A percentile compares a stretch with the other conserved stretches of the same genome.
Conservation (phyloP, 2,797 vertebrate species). For the Myotis daubentonii region DNA sequence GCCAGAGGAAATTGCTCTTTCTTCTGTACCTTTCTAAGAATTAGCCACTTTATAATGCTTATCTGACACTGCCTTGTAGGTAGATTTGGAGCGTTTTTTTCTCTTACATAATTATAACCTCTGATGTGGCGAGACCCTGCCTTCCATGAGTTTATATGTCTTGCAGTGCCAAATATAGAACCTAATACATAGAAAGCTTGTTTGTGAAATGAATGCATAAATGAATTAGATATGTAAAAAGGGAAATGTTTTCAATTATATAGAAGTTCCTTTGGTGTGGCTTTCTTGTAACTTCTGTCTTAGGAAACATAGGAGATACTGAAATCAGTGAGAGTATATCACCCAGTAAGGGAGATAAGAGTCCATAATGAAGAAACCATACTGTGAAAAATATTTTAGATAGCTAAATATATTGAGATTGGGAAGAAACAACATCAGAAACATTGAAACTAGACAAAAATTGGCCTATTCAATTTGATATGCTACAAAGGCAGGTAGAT, state of each 20-base stretch:
- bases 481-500: background rate
- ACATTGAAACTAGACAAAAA: background rate
- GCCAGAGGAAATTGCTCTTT: background rate
- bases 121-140: background rate
- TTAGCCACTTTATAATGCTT: background rate
- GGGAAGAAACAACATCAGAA: constrained; percentile 14
- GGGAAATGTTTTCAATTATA: constrained; percentile 12
- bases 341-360: background rate
- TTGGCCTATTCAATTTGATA: background rate
- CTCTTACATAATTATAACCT: background rate
- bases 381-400: background rate
- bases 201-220: background rate
- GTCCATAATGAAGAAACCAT: background rate
- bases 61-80: background rate
- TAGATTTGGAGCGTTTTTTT: background rate
- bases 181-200: background rate
- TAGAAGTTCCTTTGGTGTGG: constrained; percentile 16
- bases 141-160: background rate
- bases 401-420: background rate
- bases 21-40: background rate
- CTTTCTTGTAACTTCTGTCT: constrained; percentile 33
- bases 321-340: background rate
- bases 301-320: background rate
- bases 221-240: constrained; percentile 13
- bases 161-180: background rate